Evolutionary conservation across 2,888 invertebrate species (phyloP), one percentile per base, ranked within the genome.

Genomic region (Dryomyza anilis): DNA sequence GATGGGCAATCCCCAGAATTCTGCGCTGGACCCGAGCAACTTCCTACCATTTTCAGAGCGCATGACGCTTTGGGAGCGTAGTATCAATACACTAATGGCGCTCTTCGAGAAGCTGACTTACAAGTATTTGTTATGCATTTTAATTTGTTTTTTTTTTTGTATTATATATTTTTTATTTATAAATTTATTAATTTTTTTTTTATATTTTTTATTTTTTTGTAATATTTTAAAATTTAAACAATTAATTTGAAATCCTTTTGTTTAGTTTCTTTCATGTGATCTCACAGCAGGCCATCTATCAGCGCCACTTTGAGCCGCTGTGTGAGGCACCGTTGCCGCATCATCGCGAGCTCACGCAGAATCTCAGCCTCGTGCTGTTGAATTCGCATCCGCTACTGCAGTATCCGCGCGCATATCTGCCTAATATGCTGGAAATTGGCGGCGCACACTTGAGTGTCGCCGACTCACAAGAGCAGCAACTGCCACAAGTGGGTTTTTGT

Each of bases 1-100:
- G 71, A 81, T 84, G 29, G 86, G 84, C 1, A 86, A 85, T 74
- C 85, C 85, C 0, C 79, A 84, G 45, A 84, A 83, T 33, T 81
- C 84, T 1, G 82, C 86, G 0, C 74, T 84, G 66, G 79, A 85
- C 68, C 85, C 86, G 2, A 84, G 85, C 65, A 76, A 81, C 58
- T 81, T 83, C 68, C 71, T 84, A 19, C 78, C 81, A 7, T 85
- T 80, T 55, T 72, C 81, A 0, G 82, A 82, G 58, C 72, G 78
- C 25, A 86, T 86, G 86, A 81, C 74, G 23, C 81, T 86, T 10
- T 73, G 75, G 46, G 77, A 86, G 70, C 78, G 86, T 45, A 71
- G 82, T 10, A 61, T 78, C 8, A 86, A 86, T 67, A 81, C 84
- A 0, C 67, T 85, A 2, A 80, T 83, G 75, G 75, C 78, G 46